Conservation (phyloP, 1,140 invertebrate species). For the Sarcophaga bullata region DNA sequence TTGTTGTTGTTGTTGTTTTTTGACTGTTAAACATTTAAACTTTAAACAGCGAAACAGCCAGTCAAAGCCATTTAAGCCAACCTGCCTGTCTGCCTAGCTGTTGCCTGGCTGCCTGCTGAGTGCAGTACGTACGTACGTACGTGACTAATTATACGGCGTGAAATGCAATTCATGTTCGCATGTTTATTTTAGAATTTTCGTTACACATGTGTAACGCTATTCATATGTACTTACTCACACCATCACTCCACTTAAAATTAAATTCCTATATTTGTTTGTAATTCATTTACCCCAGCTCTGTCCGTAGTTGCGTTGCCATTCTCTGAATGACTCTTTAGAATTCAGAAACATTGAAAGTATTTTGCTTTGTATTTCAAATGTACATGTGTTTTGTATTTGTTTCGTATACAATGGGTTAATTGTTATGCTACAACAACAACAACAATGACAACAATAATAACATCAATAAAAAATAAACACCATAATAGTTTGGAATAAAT, state of each 20-base stretch:
- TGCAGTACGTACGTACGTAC: slow-evolving; percentile 16
- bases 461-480: too few relatives aligned
- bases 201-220: background rate
- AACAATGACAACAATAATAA: too few relatives aligned
- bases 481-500: too few relatives aligned
- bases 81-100: too few relatives aligned
- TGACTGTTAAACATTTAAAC: slow-evolving; percentile 25
- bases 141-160: slow-evolving; percentile 40
- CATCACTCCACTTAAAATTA: too few relatives aligned
- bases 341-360: too few relatives aligned
- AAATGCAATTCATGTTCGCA: slow-evolving; percentile 40
- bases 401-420: background rate
- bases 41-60: background rate
- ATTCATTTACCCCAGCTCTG: background rate
- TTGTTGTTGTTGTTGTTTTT: background rate
- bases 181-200: background rate
- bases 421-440: background rate
- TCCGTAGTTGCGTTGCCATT: background rate
- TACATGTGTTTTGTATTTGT: background rate
- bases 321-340: background rate
- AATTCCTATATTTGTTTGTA: too few relatives aligned
- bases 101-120: background rate
- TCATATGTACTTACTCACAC: too few relatives aligned
- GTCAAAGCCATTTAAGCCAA: too few relatives aligned
- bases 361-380: background rate